Evolutionary conservation across 2,113 vertebrate species (phyloP), one percentile per base, ranked within the genome.

Genomic region (Limanda limanda): DNA sequence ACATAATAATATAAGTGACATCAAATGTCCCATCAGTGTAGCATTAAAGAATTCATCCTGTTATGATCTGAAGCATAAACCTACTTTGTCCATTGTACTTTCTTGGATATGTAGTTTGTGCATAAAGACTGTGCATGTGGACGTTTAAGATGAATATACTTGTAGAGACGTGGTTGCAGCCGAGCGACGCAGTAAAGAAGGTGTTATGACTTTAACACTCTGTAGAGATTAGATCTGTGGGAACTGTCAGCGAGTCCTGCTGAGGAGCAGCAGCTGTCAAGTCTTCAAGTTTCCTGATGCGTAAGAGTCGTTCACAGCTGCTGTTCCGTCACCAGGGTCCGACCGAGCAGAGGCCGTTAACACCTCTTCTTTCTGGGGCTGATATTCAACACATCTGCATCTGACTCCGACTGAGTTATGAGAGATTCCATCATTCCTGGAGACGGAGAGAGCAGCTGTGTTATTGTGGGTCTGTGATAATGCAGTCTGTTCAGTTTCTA

Each of bases 371-470:
- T 82, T 35, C 9, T 8, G 1, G 24, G 51, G 68, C 52, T 71
- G 10, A 54, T 31, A 52, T 74, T 17, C 18, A 66, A 11, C 59
- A 13, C 2, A 45, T 59, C 71, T 74, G 57, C 35, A 37, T 81
- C 23, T 24, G 47, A 4, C 45, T 47, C 45, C 31, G 7, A 17
- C 3, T 2, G 18, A 40, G 15, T 71, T 68, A 55, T 23, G 47
- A 12, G 27, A 40, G 56, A 48, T 82, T 10, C 31, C 62, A 42
- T 81, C 45, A 25, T 12, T 71, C 62, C 68, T 27, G 80, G 67
- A 77, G 42, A 59, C 11, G 0, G 21, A 24, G 37, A 40, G 31
- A 56, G 75, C 83, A 78, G 78, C 74, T 65, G 76, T 75, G 78
- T 70, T 67, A 8, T 45, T 56, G 25, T n/a, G 17, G 37, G 35